Evolutionary conservation across 2,888 invertebrate genomes (phyloP).

Genomic region (Pilophorus perplexus): DNA sequence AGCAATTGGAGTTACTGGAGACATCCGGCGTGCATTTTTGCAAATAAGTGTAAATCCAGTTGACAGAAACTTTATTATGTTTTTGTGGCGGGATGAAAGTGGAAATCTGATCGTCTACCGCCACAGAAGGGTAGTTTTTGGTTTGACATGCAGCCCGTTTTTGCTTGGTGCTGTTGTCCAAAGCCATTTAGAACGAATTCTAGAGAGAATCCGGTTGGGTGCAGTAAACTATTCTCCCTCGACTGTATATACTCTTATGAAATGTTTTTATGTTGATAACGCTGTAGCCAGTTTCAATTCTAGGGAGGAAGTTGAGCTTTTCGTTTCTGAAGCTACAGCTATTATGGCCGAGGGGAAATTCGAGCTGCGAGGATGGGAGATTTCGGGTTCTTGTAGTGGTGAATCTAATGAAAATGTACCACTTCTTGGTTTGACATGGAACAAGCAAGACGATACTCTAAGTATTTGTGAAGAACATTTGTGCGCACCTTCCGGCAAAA

Average conservation of each 20-base stretch:
- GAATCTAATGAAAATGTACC: no score
- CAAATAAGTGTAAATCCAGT: background rate
- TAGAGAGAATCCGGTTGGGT: no score
- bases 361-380: background rate
- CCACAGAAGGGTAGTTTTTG: conserved; percentile 1
- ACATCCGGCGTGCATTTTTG: background rate
- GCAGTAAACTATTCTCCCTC: background rate
- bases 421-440: background rate
- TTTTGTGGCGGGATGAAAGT: background rate
- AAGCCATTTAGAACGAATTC: background rate
- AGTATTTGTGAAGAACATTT: background rate
- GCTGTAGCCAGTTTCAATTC: background rate
- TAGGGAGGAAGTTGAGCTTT: background rate
- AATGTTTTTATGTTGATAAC: conserved; percentile 4
- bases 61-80: background rate
- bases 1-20: background rate
- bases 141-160: background rate
- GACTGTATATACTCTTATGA: background rate
- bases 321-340: background rate
- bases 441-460: background rate
- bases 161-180: background rate
- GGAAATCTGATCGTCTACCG: background rate
- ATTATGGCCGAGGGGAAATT: conserved; percentile 4
- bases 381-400: no score
- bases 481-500: background rate